phyloP scores from a whole-genome alignment of 2,113 vertebrate species.

The Callocephalon fimbriatum region DNA sequence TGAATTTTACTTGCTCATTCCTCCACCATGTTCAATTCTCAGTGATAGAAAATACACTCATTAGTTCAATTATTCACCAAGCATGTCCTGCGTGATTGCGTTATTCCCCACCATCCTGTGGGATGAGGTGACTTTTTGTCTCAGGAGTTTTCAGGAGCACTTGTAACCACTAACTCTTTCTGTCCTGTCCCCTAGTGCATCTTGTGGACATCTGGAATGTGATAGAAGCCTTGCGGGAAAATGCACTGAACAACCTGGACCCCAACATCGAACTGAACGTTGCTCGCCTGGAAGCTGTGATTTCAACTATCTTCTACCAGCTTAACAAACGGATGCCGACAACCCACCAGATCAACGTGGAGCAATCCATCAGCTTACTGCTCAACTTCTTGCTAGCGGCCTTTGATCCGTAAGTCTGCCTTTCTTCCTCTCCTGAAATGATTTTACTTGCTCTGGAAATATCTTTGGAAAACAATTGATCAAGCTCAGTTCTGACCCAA shows the following conservation, averaged over 20 bases:
- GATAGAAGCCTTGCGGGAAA: slow-evolving; percentile 95
- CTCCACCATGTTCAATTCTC: not conserved
- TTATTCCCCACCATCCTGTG: not conserved
- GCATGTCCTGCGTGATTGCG: not conserved
- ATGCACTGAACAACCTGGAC: slow-evolving; percentile 91
- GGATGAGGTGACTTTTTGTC: not conserved
- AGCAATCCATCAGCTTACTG: slow-evolving; percentile 92
- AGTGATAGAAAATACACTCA: not conserved
- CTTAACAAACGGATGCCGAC: slow-evolving; percentile 98
- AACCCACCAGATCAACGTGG: slow-evolving; percentile 95
- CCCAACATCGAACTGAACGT: slow-evolving; percentile 89
- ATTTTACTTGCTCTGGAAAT: not conserved
- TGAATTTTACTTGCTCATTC: not conserved
- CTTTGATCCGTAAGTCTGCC: slow-evolving; percentile 91
- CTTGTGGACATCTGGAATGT: slow-evolving; percentile 98
- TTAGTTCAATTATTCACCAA: not conserved
- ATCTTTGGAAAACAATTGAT: not conserved
- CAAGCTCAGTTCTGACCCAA: not conserved
- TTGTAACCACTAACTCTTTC: not conserved
- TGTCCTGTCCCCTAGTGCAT: slow-evolving; percentile 85
- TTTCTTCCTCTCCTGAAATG: not conserved
- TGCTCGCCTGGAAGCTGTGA: slow-evolving; percentile 91
- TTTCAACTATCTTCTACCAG: slow-evolving; percentile 96
- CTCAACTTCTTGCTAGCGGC: slow-evolving; percentile 96
- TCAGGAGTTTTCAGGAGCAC: not conserved